Base-by-base conservation (phyloP, 2,797 vertebrate species). In the Decapterus maruadsi region DNA sequence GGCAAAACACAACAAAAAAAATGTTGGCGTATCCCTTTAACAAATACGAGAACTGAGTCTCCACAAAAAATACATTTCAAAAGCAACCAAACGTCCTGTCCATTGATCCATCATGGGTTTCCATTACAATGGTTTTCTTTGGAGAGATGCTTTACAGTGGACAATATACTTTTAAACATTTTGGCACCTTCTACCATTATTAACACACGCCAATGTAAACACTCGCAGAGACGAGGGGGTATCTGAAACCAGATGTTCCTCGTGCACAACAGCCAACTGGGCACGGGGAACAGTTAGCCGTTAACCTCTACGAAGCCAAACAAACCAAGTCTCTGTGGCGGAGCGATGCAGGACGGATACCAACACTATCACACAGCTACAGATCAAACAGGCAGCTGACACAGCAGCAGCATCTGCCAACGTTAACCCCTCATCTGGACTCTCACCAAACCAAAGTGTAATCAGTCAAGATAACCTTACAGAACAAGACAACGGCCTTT, bases 231-330 rank as follows among this genome's bases (percentile, higher is more conserved):
- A 80, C 68, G 82, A 1, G 53, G 72, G 85, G 85, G 78, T 83
- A 82, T 92, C 60, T 66, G 58, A 85, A 88, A 77, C 81, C 90
- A 93, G 92, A 94, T 93, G 89, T 91, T 86, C 54, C 62, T 20
- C 34, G 48, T 57, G 70, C 56, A 66, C 58, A 77, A 64, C 61
- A 83, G 85, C 85, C 86, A 90, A 84, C 59, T 85, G 72, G 87
- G 75, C 83, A 87, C 58, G 70, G 53, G 70, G 82, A 89, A 71
- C 83, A 90, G n/a, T n/a, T n/a, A 85, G 77, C 66, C 86, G 67
- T 88, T 82, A 76, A 88, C 54, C 48, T n/a, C 60, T 68, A 36
- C 66, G 78, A 50, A 79, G 78, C 62, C 76, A 78, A 80, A 66
- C 62, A 74, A 77, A 73, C 43, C 40, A 38, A 56, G 59, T 46